Evolutionary conservation across 2,888 invertebrate species (phyloP).

Genomic region (Drosophila cognata): DNA sequence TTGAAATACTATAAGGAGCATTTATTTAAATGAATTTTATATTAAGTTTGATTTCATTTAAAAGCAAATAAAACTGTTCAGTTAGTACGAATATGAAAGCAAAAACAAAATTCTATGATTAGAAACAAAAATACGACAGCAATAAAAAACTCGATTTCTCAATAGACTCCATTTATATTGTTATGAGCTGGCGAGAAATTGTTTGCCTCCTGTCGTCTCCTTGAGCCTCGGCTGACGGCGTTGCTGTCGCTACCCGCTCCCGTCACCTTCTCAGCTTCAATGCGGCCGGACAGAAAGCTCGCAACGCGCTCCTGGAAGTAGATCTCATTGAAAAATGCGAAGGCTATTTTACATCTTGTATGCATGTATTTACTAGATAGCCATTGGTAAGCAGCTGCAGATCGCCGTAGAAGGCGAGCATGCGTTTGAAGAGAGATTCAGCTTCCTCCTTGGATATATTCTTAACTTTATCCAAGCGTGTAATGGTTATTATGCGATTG

Average conservation of each 20-base stretch:
- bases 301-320: slow-evolving; percentile 87
- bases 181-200: slow-evolving; percentile 81
- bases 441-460: slow-evolving; percentile 86
- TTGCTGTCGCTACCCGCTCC: slow-evolving; percentile 70
- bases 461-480: slow-evolving; percentile 87
- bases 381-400: slow-evolving; percentile 79
- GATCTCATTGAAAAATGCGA: neutral
- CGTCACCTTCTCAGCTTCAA: slow-evolving; percentile 87
- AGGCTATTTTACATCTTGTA: neutral
- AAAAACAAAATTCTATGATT: slow-evolving; percentile 81
- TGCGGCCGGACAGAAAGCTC: slow-evolving; percentile 88
- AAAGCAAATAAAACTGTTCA: slow-evolving; percentile 38
- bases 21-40: slow-evolving; percentile 86
- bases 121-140: slow-evolving; percentile 81
- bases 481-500: slow-evolving; percentile 88
- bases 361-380: slow-evolving; percentile 73
- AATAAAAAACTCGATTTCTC: slow-evolving; percentile 81
- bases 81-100: slow-evolving; percentile 74
- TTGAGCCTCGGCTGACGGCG: slow-evolving; percentile 62
- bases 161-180: slow-evolving; percentile 85
- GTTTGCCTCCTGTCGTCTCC: slow-evolving; percentile 69
- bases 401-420: slow-evolving; percentile 77
- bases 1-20: slow-evolving; percentile 90
- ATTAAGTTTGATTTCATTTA: slow-evolving; percentile 10
- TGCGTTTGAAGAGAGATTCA: slow-evolving; percentile 81